These are phyloP conservation scores for Papio anubis DNA, from an alignment of 2,113 vertebrate genomes.

Conservation along the genomic window DNA sequence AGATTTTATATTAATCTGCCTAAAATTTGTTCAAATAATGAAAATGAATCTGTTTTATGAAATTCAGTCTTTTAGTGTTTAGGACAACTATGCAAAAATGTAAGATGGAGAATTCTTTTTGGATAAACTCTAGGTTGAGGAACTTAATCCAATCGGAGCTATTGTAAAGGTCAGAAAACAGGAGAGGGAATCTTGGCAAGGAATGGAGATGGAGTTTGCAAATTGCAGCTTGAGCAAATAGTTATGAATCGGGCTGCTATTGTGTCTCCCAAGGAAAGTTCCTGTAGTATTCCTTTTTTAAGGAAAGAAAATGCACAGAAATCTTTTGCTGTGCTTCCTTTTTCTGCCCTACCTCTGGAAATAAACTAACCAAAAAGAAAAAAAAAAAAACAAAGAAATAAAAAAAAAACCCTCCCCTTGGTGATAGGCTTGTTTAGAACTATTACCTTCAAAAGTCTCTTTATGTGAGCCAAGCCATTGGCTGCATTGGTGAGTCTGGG, in stretches of 20 bases:
- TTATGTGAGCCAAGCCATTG: conserved; percentile 35
- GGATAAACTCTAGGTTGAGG: not conserved
- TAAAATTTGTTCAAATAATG: conserved; percentile 31
- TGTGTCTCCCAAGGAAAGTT: conserved; percentile 63
- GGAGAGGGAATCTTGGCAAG: conserved; percentile 56
- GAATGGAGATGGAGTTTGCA: conserved; percentile 37
- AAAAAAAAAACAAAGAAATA: too few species aligned
- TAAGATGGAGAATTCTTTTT: not conserved
- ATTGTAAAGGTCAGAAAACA: conserved; percentile 32
- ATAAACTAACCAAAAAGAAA: conserved; percentile 34
- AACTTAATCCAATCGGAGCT: conserved; percentile 40
- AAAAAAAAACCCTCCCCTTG: conserved; percentile 2
- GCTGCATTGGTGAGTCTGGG: conserved; percentile 40
- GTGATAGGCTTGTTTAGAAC: conserved; percentile 71
- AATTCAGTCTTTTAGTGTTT: conserved; percentile 9
- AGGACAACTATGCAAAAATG: conserved; percentile 31
- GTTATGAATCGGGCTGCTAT: conserved; percentile 71
- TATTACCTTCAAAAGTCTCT: conserved; percentile 67
- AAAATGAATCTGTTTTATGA: conserved; percentile 51
- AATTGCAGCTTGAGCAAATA: conserved; percentile 23
- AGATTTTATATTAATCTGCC: not conserved
- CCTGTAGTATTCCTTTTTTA: conserved; percentile 64
- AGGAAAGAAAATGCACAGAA: conserved; percentile 43
- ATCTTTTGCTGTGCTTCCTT: conserved; percentile 56
- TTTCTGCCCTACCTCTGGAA: conserved; percentile 66